Base-by-base conservation (phyloP, 1,140 invertebrate species). In the Orussus abietinus region DNA sequence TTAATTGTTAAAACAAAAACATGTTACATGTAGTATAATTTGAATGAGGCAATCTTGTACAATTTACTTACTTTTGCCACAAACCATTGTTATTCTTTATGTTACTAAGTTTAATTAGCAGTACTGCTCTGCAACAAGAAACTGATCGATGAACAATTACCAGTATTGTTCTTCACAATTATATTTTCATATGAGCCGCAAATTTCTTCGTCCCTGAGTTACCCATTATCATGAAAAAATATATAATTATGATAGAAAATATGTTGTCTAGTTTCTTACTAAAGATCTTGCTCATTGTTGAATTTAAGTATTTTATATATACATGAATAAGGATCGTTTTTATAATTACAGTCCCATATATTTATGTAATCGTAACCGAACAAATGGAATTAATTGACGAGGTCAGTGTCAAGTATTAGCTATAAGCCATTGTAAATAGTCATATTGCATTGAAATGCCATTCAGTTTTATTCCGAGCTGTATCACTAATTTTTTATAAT, bases 281-380 rank as follows among this genome's bases (percentile, higher is more conserved):
- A n/a, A 7, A 25, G 22, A 25, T 25, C n/a, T 25, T 25, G 22
- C 22, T 25, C 22, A 25, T 25, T 25, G 22, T 25, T 25, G 22
- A 25, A 25, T 25, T 25, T 25, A 25, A 25, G 22, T n/a, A 25
- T 25, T 25, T 25, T 25, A 25, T 25, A 25, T n/a, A n/a, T 25
- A n/a, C 22, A 25, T 6, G n/a, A 7, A n/a, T 7, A 7, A 25
- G n/a, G 22, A 25, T 7, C n/a, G n/a, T 25, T 25, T n/a, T 25
- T 25, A 7, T 25, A 7, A 25, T 25, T 7, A 25, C n/a, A 7
- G n/a, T n/a, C 6, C 6, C n/a, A 25, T 25, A 25, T 25, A n/a
- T 25, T 6, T 25, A 25, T 25, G n/a, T 25, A 25, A 7, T 7
- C n/a, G n/a, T 25, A 25, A 25, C 6, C 22, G n/a, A 25, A 25